Evolutionary conservation across 2,797 vertebrate genomes (phyloP), one percentile per base, ranked within the genome.

Genomic region (Spheniscus humboldti): DNA sequence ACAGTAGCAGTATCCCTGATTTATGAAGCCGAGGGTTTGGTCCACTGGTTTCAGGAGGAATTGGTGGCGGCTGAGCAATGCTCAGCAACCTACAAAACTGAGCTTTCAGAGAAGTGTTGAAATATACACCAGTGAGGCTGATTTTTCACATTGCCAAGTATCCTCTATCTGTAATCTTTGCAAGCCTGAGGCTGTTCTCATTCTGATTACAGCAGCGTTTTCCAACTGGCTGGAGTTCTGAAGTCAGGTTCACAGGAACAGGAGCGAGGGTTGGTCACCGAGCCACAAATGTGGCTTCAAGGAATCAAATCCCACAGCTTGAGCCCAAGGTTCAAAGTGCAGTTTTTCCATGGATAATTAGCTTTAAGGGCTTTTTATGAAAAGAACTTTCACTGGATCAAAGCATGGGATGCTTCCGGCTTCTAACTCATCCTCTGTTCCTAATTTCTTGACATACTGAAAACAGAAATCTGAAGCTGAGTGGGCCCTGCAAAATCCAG

Each of bases 171-270:
- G 30, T 74, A 95, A 77, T 90, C 82, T 92, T 62, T 77, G 62
- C 79, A 90, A 91, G 73, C 75, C 72, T 66, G 76, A 81, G 91
- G 94, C 87, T 92, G 66, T 84, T 95, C 71, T 82, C 74, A 56
- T 89, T 92, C 83, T 95, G 37, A 56, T 87, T 92, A 82, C 77
- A 87, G 74, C 76, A 94, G 19, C 33, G n/a, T 79, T 93, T 82
- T 96, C 91, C 80, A 91, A 19, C 39, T 91, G 91, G 47, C 68
- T 89, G 45, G 66, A 94, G 20, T 71, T 95, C 77, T 94, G 77
- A 95, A 93, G 77, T 71, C 71, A 93, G 35, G 80, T 95, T 90
- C 83, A 74, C 63, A 92, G 72, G 43, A 95, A 76, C 2, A 56
- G 52, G 59, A 88, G 53, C 0, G 15, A 93, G 28, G 12, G 31